Base-by-base conservation (phyloP, 2,113 vertebrate genomes). In the Cygnus buccinator region DNA sequence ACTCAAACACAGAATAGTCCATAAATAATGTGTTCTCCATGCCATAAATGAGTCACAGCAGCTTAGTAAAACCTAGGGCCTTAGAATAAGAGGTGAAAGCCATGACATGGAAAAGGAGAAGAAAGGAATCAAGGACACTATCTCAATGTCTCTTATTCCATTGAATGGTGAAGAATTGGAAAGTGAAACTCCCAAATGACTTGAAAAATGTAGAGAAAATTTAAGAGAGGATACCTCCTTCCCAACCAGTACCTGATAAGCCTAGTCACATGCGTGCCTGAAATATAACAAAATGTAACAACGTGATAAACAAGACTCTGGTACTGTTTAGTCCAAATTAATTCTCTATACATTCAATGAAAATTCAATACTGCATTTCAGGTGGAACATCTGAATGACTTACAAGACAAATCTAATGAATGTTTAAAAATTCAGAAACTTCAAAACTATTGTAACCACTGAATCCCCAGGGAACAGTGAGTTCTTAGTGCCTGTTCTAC, bases 231-330 rank as follows among this genome's bases (percentile, higher is more conserved):
- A 29, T 52, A 39, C 9, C 14, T 78, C 4, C 17, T 82, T 78
- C 37, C 13, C 29, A 55, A 55, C 6, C 31, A 78, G 4, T 28
- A 54, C 21, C 21, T 75, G 15, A 26, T 59, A 46, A 81, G 6
- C 25, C 25, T 31, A 67, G 22, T 6, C n/a, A 20, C 19, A 5
- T 17, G 4, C 63, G 33, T 2, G 0, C 26, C 39, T 57, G 18
- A 62, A 74, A 80, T 11, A 41, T 50, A 58, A 39, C 11, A 80
- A 75, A 91, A 71, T 4, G 4, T 26, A n/a, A 31, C 20, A 79
- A 54, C 2, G 0, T n/a, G 82, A 18, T 48, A 73, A 86, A 70
- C 2, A 55, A 79, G n/a, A 48, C 10, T 7, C 20, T 33, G 11
- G 1, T 48, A 46, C 14, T 67, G 5, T 76, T 95, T 85, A 66